Percentiles rank a stretch among this genome's conserved stretches.
phyloP scores from a whole-genome alignment of 2,113 vertebrate species.

The Thalassoma bifasciatum region DNA sequence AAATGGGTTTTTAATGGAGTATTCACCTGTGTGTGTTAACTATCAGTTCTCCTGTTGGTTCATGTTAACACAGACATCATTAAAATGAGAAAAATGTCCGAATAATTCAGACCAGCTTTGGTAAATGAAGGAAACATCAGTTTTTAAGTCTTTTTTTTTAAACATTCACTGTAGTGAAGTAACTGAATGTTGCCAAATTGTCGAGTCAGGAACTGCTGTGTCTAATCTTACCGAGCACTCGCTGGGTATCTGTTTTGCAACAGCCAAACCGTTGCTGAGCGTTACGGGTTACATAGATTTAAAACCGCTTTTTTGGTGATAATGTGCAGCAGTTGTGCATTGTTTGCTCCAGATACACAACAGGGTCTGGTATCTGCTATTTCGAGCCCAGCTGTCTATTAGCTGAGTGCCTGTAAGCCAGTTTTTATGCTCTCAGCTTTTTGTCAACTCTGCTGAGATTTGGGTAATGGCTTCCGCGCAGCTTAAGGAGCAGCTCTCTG shows the following conservation, averaged over 20 bases:
- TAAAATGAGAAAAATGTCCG: too few species aligned
- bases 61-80: too few species aligned
- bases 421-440: constrained; percentile 43
- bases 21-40: too few species aligned
- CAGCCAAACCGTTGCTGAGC: constrained; percentile 39
- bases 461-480: constrained; percentile 55
- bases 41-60: too few species aligned
- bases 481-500: constrained; percentile 49
- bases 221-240: constrained; percentile 59
- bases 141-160: not conserved
- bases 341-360: constrained; percentile 46
- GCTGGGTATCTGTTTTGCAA: constrained; percentile 39
- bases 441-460: constrained; percentile 57
- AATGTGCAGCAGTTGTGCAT: constrained; percentile 53
- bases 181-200: constrained; percentile 42
- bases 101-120: too few species aligned
- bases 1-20: too few species aligned
- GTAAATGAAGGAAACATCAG: too few species aligned
- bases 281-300: constrained; percentile 30
- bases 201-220: constrained; percentile 47
- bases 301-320: constrained; percentile 52
- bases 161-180: constrained; percentile 28
- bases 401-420: constrained; percentile 39
- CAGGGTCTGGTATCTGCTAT: constrained; percentile 1
- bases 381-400: constrained; percentile 54